phyloP scores from a whole-genome alignment of 30 jellyfish, hydroid and myxozoan genomes.

The Hydra vulgaris region DNA sequence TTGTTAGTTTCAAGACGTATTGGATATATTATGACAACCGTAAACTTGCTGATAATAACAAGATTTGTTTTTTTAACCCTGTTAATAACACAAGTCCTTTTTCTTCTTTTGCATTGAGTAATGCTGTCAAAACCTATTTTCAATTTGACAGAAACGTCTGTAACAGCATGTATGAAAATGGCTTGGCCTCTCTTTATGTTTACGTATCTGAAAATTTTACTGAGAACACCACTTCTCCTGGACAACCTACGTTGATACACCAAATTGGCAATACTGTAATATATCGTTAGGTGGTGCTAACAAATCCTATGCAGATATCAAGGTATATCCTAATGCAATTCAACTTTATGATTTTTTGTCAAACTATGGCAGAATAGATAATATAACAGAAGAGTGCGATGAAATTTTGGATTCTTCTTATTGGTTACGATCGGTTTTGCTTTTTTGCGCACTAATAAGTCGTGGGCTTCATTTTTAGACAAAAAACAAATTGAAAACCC shows the following conservation, averaged over 20 bases:
- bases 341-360: background rate
- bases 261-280: constrained; percentile 21
- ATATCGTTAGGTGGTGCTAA: background rate
- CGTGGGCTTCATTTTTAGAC: background rate
- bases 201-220: background rate
- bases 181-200: background rate
- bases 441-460: background rate
- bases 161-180: background rate
- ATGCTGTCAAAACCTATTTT: background rate
- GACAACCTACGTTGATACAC: background rate
- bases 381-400: background rate
- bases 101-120: constrained; percentile 3
- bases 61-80: background rate
- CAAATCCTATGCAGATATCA: background rate
- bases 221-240: background rate
- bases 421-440: background rate
- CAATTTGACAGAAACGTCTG: background rate
- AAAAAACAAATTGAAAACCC: background rate
- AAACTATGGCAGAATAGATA: background rate
- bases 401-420: background rate
- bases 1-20: background rate
- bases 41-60: background rate
- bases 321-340: constrained; percentile 11
- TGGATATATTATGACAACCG: constrained; percentile 7
- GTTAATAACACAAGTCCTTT: constrained; percentile 4